Evolutionary conservation across 2,888 invertebrate species (phyloP).

Genomic region (Drosophila leonis): DNA sequence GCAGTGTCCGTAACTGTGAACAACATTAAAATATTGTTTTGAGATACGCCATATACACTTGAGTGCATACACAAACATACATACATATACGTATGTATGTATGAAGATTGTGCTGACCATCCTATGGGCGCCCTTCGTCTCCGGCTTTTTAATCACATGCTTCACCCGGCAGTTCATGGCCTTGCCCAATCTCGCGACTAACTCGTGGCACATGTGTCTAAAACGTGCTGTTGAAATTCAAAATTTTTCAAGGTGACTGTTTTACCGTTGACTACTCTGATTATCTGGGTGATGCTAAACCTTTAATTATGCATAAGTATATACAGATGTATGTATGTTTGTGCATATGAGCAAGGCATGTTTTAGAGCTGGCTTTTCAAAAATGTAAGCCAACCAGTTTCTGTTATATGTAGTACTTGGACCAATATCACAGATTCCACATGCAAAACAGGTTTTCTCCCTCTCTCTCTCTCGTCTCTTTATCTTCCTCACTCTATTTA

Average conservation of each 20-base stretch:
- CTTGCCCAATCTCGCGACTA: constrained; percentile 4
- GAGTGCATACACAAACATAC: background rate
- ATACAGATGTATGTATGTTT: background rate
- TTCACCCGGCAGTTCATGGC: constrained; percentile 27
- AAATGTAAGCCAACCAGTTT: constrained; percentile 58
- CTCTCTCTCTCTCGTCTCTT: background rate
- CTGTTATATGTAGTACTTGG: constrained; percentile 6
- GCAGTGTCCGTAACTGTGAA: background rate
- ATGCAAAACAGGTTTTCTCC: constrained; percentile 43
- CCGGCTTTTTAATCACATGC: constrained; percentile 25
- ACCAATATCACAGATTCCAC: constrained; percentile 22
- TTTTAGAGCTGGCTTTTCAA: constrained; percentile 2
- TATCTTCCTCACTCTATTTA: background rate
- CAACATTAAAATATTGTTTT: background rate
- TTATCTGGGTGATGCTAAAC: background rate
- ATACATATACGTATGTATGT: background rate
- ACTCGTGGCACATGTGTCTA: constrained; percentile 35
- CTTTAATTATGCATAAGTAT: constrained; percentile 6
- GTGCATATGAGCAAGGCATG: background rate
- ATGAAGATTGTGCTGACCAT: background rate
- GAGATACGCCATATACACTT: background rate
- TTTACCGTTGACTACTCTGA: constrained; percentile 2
- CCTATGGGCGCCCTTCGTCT: background rate
- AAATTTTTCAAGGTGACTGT: constrained; percentile 24
- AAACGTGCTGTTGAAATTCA: constrained; percentile 44